Evolutionary conservation across 2,888 invertebrate genomes (phyloP), one percentile per base, ranked within the genome.

Genomic region (Helobdella robusta): DNA sequence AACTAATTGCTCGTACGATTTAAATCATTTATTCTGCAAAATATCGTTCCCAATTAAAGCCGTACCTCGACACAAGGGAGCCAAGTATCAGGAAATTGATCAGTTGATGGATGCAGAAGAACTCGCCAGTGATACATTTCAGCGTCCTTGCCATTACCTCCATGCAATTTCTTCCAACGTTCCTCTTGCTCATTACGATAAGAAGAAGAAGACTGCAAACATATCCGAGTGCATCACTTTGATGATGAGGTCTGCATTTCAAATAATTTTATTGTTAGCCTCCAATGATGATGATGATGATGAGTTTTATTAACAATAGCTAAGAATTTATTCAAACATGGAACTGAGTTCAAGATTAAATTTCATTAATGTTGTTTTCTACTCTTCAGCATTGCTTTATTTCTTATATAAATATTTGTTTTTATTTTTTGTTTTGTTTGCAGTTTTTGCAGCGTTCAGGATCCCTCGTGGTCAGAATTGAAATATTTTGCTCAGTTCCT

Each of bases 401-500:
- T 44, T 28, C 3, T 20, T 61, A 18, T 25, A 20, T 67, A 15
- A 18, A 52, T 40, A 30, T n/a, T 35, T 32, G 3, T 46, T 18
- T 20, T 50, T 28, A 2, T n/a, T 30, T 25, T 25, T 30, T 4
- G 15, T 59, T 75, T 35, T n/a, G n/a, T n/a, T 63, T 58, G 2
- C 65, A 70, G 70, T 20, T 65, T 64, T 35, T 70, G 69, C 66
- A 69, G 70, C 18, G 34, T 70, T 34, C 36, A 52, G 52, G 66
- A 69, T 46, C 70, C 70, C n/a, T 67, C 68, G 2, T 70, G 70
- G 70, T 60, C 70, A 15, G 70, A 70, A 56, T 59, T 76, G 40
- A 66, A 69, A n/a, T 73, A 75, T 69, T 76, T 75, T 71, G 72
- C 74, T 2, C 66, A 67, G 52, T 76, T 76, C 65, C 71, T 75